Base-by-base conservation (phyloP, 1,140 invertebrate genomes). In the Ectropis grisescens region DNA sequence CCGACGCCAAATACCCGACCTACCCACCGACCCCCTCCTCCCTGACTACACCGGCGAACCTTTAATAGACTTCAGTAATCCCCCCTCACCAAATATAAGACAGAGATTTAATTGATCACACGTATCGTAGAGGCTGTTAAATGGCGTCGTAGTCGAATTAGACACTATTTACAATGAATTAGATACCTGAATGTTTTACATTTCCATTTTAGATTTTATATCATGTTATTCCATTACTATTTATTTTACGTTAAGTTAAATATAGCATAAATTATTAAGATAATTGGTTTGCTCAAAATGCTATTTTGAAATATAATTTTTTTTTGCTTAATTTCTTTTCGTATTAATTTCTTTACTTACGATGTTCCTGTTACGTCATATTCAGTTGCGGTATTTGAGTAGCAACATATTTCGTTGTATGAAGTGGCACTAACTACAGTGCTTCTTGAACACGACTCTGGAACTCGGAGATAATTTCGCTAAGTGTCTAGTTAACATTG, bases 161-260 rank as follows among this genome's bases (percentile, higher is more conserved):
- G 30, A 41, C 45, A 29, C n/a, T n/a, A n/a, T 26, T n/a, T 57
- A 56, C 41, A 44, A 55, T 52, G 48, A 47, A 41, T 57, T 71
- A 66, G 66, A 66, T 69, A 74, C 68, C 66, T 72, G 54, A 72
- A 53, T 51, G 57, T 71, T 68, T 50, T 66, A 71, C 69, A 71
- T 71, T 76, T 76, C 65, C 70, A 69, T 65, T 74, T 50, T 75
- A 81, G 65, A 72, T 78, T 81, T 81, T 81, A 81, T 81, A 81
- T 60, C 41, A 60, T 67, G 70, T 81, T 78, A 78, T 78, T 76
- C 65, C 69, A 66, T 75, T n/a, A n/a, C 10, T 26, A 59, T 65
- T 74, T 71, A 71, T 55, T 54, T 50, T 56, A 59, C 30, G 52
- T 47, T 79, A 69, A 75, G 67, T 64, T 68, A 59, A 71, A 71